These are phyloP conservation scores for Synanthedon vespiformis DNA, from an alignment of 2,888 invertebrate genomes.

Conservation along the genomic window DNA sequence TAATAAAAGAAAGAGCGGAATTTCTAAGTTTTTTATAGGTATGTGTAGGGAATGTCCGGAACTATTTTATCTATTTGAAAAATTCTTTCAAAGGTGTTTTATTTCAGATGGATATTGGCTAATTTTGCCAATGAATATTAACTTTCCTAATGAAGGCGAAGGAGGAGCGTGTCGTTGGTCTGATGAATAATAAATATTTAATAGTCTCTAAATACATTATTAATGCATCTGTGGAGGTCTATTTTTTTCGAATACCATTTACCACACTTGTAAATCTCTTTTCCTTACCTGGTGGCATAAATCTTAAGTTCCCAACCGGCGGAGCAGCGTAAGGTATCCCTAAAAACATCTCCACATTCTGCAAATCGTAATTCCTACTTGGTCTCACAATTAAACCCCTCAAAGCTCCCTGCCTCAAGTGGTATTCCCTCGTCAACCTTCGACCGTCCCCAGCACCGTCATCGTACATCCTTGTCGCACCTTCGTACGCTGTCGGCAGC, in stretches of 20 bases:
- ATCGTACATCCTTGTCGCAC: constrained; percentile 42
- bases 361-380: constrained; percentile 71
- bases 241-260: background rate
- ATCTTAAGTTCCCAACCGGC: constrained; percentile 79
- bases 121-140: no score
- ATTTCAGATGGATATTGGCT: no score
- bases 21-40: no score
- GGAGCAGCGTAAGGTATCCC: constrained; percentile 88
- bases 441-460: constrained; percentile 40
- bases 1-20: no score
- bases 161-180: no score
- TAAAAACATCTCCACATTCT: constrained; percentile 78
- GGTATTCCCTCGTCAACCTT: constrained; percentile 71
- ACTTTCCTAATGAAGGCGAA: no score
- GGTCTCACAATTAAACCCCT: constrained; percentile 77
- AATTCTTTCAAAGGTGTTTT: no score
- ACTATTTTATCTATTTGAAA: no score
- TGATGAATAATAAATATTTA: no score
- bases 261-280: background rate
- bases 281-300: constrained; percentile 83
- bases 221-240: no score
- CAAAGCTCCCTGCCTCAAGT: constrained; percentile 76
- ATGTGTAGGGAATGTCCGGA: no score
- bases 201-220: no score
- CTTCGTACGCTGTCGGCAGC: constrained; percentile 51